Percentiles rank a stretch among this genome's conserved stretches.
Conservation (phyloP, 2,797 vertebrate species). For the Simalia tracyae region DNA sequence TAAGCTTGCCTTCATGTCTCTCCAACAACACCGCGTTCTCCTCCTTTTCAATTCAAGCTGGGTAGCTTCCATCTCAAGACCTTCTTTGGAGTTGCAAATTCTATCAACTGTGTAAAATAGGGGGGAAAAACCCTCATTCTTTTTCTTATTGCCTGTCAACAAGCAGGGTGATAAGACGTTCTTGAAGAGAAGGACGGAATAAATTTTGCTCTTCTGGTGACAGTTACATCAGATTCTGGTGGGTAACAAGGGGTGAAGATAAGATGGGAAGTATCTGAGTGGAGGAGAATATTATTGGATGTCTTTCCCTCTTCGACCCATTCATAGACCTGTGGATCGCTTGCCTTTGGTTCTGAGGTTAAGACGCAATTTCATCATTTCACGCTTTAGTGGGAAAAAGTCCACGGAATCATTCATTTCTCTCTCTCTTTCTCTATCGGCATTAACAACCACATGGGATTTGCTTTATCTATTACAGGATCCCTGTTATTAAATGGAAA, state of each 20-base stretch:
- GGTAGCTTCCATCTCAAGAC: too few species aligned
- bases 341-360: background rate
- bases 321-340: background rate
- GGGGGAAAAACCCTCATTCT: background rate
- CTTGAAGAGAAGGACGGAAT: background rate
- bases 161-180: background rate
- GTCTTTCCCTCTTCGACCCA: background rate
- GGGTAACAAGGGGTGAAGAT: background rate
- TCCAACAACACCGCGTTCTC: background rate
- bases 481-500: background rate
- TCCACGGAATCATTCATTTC: background rate
- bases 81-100: background rate
- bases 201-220: background rate
- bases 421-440: background rate
- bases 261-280: conserved; percentile 1
- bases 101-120: background rate
- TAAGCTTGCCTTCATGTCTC: background rate
- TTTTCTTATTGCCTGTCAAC: conserved; percentile 2
- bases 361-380: background rate
- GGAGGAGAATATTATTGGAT: background rate
- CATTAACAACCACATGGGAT: background rate
- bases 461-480: background rate
- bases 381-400: background rate
- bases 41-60: background rate
- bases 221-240: conserved; percentile 7